Evolutionary conservation across 2,888 invertebrate genomes (phyloP).

Genomic region (Venustoraphidia nigricollis): DNA sequence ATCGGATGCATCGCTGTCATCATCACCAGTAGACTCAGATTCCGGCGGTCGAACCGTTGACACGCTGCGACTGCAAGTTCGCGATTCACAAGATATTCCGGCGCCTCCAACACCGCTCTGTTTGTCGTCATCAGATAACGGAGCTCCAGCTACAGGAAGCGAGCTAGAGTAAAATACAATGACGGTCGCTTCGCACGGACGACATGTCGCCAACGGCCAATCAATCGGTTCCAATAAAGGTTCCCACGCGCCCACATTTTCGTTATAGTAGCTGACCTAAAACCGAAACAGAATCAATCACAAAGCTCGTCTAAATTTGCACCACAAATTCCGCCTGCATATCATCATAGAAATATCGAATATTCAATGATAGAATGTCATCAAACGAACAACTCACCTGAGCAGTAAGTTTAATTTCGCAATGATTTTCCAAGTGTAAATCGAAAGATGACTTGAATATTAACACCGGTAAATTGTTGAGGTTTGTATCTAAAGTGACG

Average conservation of each 20-base stretch:
- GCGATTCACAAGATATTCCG: too few species aligned
- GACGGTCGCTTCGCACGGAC: conserved; percentile 56
- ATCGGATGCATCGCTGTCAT: conserved; percentile 3
- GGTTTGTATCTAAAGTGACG: background rate
- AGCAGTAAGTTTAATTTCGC: conserved; percentile 26
- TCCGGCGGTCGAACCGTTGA: conserved; percentile 19
- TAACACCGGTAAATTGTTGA: background rate
- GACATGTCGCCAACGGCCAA: conserved; percentile 42
- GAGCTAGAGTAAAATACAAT: conserved; percentile 41
- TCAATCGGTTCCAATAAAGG: conserved; percentile 65
- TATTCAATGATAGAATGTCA: conserved; percentile 3
- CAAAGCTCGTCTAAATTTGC: too few species aligned
- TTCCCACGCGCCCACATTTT: conserved; percentile 61
- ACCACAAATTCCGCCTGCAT: too few species aligned
- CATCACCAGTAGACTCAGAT: conserved; percentile 22
- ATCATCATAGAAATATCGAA: too few species aligned
- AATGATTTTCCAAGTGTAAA: conserved; percentile 14
- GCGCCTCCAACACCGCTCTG: too few species aligned
- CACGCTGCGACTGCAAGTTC: too few species aligned
- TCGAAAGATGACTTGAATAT: background rate
- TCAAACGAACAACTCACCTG: conserved; percentile 31
- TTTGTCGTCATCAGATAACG: background rate
- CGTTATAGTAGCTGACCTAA: conserved; percentile 48
- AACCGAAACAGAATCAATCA: conserved; percentile 24
- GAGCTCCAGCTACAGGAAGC: conserved; percentile 19